phyloP scores from a whole-genome alignment of 1,140 invertebrate species.

The Liolophura sinensis region DNA sequence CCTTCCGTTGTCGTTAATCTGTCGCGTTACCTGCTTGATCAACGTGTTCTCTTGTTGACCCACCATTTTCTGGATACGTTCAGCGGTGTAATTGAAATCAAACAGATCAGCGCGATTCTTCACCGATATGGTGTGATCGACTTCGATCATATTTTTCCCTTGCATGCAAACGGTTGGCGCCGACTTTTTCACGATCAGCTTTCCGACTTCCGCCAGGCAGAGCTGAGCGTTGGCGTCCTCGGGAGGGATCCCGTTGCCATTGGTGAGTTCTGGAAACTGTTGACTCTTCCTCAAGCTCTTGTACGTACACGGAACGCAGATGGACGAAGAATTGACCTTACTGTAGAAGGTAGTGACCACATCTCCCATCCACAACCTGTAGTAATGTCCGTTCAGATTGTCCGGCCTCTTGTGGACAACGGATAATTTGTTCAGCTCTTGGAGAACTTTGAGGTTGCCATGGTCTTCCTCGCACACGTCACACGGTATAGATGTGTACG shows the following conservation, averaged over 20 bases:
- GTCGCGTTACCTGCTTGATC: constrained; percentile 39
- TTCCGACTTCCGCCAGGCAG: constrained; percentile 41
- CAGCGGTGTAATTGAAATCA: constrained; percentile 36
- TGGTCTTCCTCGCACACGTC: constrained; percentile 47
- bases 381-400: constrained; percentile 26
- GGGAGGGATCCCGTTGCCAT: constrained; percentile 16
- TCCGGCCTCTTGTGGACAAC: constrained; percentile 40
- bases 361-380: constrained; percentile 33
- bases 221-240: constrained; percentile 21
- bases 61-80: constrained; percentile 41
- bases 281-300: constrained; percentile 37
- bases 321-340: constrained; percentile 44
- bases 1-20: constrained; percentile 46
- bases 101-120: constrained; percentile 40
- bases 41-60: constrained; percentile 42
- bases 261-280: constrained; percentile 28
- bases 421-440: constrained; percentile 41
- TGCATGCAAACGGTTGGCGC: constrained; percentile 40
- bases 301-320: constrained; percentile 50
- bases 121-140: constrained; percentile 45
- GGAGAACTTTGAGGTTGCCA: constrained; percentile 45
- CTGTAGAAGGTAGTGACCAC: constrained; percentile 49
- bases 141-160: constrained; percentile 52
- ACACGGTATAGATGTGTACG: constrained; percentile 44
- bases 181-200: constrained; percentile 41